Percentiles rank a stretch among this genome's conserved stretches.
Evolutionary conservation across 53 echinoderm and acorn worm genomes (phyloP).

Genomic region (Zoroaster sp.): DNA sequence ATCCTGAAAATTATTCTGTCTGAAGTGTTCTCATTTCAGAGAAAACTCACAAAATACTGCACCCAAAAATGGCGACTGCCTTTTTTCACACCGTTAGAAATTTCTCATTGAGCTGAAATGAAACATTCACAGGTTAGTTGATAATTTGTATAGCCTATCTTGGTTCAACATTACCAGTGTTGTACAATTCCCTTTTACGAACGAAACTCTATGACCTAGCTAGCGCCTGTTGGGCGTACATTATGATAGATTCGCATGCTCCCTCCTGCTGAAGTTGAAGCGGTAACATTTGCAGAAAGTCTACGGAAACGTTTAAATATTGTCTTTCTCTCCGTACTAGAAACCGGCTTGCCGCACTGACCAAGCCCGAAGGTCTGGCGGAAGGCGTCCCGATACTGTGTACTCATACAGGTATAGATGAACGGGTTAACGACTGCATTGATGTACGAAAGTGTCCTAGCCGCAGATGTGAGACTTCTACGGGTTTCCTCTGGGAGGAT

Average conservation of each 20-base stretch:
- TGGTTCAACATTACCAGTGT: too few relatives aligned
- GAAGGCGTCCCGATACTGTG: conserved; percentile 23
- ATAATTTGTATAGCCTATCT: too few relatives aligned
- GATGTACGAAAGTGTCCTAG: not conserved
- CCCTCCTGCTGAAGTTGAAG: conserved; percentile 13
- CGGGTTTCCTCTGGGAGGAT: not conserved
- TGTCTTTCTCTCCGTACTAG: not conserved
- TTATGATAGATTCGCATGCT: not conserved
- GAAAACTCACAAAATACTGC: too few relatives aligned
- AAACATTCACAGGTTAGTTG: too few relatives aligned
- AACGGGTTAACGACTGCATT: conserved; percentile 29
- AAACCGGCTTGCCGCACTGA: not conserved
- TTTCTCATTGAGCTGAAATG: too few relatives aligned
- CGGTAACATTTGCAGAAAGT: not conserved
- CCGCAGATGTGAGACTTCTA: conserved; percentile 1
- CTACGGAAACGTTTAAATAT: not conserved
- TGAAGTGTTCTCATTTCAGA: too few relatives aligned
- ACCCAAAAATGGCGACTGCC: too few relatives aligned
- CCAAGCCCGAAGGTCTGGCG: conserved; percentile 5
- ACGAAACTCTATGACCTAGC: not conserved
- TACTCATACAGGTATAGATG: conserved; percentile 28
- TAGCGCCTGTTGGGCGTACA: not conserved
- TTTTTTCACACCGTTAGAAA: too few relatives aligned
- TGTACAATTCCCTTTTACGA: not conserved
- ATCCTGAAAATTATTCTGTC: too few relatives aligned